Conservation (phyloP, 2,797 vertebrate species). For the Phrynocephalus guinanensis region DNA sequence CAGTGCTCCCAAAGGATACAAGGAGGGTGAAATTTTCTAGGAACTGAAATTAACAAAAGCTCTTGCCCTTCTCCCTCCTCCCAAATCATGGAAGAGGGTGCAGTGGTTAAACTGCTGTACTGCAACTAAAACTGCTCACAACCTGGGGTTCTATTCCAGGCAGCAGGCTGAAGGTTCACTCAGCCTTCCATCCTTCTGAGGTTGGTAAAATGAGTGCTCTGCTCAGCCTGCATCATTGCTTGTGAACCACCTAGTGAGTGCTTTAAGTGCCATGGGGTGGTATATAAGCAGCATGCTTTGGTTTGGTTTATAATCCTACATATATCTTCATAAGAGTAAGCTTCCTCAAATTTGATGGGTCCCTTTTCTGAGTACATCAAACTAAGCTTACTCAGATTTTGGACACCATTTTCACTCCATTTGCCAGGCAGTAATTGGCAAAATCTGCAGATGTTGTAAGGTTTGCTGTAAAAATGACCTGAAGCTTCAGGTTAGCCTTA, state of each 20-base stretch:
- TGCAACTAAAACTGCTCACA: no score
- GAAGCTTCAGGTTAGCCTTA: not conserved
- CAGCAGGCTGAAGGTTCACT: no score
- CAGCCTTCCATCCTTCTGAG: no score
- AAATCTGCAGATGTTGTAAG: not conserved
- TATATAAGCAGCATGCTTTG: no score
- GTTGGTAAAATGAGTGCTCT: no score
- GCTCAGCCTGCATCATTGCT: no score
- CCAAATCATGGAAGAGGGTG: not conserved
- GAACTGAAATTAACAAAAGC: not conserved
- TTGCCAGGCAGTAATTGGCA: not conserved
- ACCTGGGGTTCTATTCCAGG: no score
- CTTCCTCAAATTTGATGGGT: not conserved
- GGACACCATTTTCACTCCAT: not conserved
- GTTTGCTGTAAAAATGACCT: not conserved
- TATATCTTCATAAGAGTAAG: not conserved
- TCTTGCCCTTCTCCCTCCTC: no score
- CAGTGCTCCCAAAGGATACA: not conserved
- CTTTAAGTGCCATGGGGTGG: no score
- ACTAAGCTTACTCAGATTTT: not conserved
- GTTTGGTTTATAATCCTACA: not conserved
- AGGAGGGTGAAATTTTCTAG: not conserved
- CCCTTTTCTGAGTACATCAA: not conserved
- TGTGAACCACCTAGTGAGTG: no score
- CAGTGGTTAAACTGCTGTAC: no score